These are phyloP conservation scores for Drosophila tripunctata DNA, from an alignment of 2,888 invertebrate genomes.

Conservation along the genomic window DNA sequence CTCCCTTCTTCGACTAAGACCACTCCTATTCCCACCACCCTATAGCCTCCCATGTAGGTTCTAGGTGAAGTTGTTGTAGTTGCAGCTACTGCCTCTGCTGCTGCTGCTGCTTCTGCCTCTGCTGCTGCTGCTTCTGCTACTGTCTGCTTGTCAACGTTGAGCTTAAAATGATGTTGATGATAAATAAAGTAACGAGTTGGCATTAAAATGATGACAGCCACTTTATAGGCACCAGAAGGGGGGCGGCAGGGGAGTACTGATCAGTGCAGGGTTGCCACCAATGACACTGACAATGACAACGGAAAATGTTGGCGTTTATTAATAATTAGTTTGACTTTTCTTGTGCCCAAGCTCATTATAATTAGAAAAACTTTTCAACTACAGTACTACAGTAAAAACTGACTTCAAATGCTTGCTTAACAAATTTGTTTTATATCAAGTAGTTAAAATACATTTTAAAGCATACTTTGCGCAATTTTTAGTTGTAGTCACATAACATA, in stretches of 20 bases:
- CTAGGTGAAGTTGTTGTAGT: slow-evolving; percentile 49
- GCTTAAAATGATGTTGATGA: slow-evolving; percentile 75
- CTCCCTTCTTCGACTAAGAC: too few relatives aligned
- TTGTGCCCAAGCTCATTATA: slow-evolving; percentile 52
- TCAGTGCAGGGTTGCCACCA: too few relatives aligned
- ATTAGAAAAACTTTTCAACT: slow-evolving; percentile 71
- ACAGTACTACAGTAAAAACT: slow-evolving; percentile 7
- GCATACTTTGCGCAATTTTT: too few relatives aligned
- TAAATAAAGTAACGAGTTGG: slow-evolving; percentile 79
- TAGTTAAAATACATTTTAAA: not conserved
- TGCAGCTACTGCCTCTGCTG: slow-evolving; percentile 32
- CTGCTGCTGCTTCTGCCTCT: slow-evolving; percentile 57
- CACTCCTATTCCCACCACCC: too few relatives aligned
- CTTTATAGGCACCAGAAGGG: slow-evolving; percentile 28
- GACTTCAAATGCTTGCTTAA: not conserved
- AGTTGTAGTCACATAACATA: too few relatives aligned
- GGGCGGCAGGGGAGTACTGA: not conserved
- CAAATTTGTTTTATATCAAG: too few relatives aligned
- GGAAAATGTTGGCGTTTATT: slow-evolving; percentile 70
- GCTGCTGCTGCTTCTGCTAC: slow-evolving; percentile 44
- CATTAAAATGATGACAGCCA: slow-evolving; percentile 77
- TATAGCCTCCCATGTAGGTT: slow-evolving; percentile 32
- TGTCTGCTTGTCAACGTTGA: slow-evolving; percentile 71
- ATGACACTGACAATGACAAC: slow-evolving; percentile 63
- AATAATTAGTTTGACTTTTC: slow-evolving; percentile 70